Conservation (phyloP, 92 coral and sea anemone genomes). For the Porites lobata region DNA sequence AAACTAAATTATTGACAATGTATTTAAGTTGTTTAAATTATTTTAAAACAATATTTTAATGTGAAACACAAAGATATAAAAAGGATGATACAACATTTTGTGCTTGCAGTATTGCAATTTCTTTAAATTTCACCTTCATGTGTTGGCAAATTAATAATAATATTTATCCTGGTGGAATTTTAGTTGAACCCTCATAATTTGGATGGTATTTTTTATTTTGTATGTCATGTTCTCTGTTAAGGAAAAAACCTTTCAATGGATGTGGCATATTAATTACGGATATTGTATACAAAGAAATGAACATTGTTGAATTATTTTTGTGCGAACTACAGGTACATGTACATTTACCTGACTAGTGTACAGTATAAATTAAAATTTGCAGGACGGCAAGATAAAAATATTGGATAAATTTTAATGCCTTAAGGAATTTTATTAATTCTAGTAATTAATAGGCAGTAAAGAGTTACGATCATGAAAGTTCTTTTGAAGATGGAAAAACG, state of each 20-base stretch:
- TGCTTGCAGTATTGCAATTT: not conserved
- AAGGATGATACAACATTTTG: not conserved
- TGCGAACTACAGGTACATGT: slow-evolving; percentile 2
- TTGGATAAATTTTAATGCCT: no score
- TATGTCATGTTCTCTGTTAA: not conserved
- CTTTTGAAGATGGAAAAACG: no score
- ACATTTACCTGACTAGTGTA: not conserved
- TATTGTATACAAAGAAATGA: not conserved
- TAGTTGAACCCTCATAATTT: not conserved
- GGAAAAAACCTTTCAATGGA: not conserved
- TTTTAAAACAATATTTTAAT: no score
- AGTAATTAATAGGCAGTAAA: no score
- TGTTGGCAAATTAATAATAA: not conserved
- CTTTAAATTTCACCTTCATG: not conserved
- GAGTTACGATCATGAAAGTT: no score
- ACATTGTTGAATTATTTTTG: not conserved
- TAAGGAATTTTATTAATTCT: no score
- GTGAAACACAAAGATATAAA: no score
- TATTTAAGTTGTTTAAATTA: no score
- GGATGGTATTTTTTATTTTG: not conserved
- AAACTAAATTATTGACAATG: no score
- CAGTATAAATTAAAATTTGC: not conserved
- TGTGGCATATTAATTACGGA: no score
- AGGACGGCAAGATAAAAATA: not conserved
- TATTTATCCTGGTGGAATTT: slow-evolving; percentile 14